Conservation (phyloP, 2,888 invertebrate species). For the Sarcophaga carnaria region DNA sequence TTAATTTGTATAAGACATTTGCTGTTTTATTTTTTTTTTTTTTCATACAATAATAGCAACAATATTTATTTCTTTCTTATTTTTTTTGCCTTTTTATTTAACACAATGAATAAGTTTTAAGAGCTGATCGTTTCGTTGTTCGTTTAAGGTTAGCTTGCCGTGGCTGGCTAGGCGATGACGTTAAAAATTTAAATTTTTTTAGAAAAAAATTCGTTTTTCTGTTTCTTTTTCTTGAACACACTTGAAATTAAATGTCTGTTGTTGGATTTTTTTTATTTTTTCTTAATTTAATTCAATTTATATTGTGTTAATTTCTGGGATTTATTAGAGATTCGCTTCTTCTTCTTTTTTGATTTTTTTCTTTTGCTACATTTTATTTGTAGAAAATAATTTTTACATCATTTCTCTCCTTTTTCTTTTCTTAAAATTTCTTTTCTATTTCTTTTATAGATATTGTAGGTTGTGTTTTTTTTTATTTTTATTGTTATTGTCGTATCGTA, state of each 20-base stretch:
- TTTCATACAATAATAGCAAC: slow-evolving; percentile 24
- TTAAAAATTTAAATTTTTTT: slow-evolving; percentile 48
- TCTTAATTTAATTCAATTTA: slow-evolving; percentile 71
- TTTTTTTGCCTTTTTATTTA: no score
- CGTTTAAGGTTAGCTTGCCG: background rate
- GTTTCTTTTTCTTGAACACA: slow-evolving; percentile 65
- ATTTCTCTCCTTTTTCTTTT: slow-evolving; percentile 23
- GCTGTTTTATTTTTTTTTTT: background rate
- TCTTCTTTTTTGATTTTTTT: slow-evolving; percentile 40
- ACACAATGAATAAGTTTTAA: background rate
- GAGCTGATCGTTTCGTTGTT: background rate
- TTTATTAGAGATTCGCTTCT: slow-evolving; percentile 72
- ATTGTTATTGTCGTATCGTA: background rate
- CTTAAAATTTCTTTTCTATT: slow-evolving; percentile 2
- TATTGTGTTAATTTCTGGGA: slow-evolving; percentile 44
- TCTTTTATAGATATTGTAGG: background rate
- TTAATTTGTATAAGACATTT: slow-evolving; percentile 65
- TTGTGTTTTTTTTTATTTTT: slow-evolving; percentile 1
- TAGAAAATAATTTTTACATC: slow-evolving; percentile 35
- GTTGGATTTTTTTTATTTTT: slow-evolving; percentile 77
- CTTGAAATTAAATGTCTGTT: slow-evolving; percentile 80
- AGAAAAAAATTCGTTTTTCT: background rate
- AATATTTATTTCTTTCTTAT: background rate
- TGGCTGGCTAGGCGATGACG: slow-evolving; percentile 36
- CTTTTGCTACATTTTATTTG: background rate